These are phyloP conservation scores for Caenorhabditis latens DNA, from an alignment of 1,140 invertebrate species.

Conservation along the genomic window DNA sequence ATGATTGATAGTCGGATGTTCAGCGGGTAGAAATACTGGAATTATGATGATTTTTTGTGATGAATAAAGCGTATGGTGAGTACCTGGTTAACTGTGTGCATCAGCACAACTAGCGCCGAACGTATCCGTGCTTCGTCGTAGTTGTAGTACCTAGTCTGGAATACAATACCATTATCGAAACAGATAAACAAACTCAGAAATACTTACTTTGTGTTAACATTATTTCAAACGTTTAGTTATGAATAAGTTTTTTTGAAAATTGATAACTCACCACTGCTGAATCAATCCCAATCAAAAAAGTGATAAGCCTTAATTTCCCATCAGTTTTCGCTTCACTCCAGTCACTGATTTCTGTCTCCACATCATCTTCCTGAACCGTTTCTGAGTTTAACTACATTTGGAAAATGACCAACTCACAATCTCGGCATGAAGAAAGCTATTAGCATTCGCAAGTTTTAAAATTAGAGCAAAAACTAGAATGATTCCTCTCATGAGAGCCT, in stretches of 20 bases:
- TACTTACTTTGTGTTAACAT: no score
- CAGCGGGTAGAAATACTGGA: slow-evolving; percentile 18
- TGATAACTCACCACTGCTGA: slow-evolving; percentile 6
- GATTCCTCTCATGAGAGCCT: slow-evolving; percentile 39
- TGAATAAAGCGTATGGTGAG: background rate
- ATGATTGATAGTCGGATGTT: slow-evolving; percentile 14
- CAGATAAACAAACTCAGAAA: no score
- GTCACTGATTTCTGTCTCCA: slow-evolving; percentile 19
- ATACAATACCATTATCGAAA: background rate
- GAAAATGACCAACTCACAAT: background rate
- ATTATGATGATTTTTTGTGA: background rate
- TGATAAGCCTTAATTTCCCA: slow-evolving; percentile 17
- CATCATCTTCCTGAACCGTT: slow-evolving; percentile 21
- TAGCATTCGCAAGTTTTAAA: background rate
- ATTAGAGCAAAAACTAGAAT: slow-evolving; percentile 11
- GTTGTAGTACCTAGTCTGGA: slow-evolving; percentile 50
- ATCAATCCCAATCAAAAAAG: slow-evolving; percentile 37
- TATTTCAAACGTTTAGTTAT: background rate
- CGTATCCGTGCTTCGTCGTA: slow-evolving; percentile 27
- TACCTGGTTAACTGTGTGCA: slow-evolving; percentile 50
- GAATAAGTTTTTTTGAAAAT: background rate
- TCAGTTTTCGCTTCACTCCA: slow-evolving; percentile 39
- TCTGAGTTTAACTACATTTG: background rate
- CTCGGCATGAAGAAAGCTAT: slow-evolving; percentile 19
- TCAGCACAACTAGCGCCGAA: background rate